Percentiles rank a stretch among this genome's conserved stretches.
Evolutionary conservation across 2,797 vertebrate genomes (phyloP).

Genomic region (Ceryle rudis): DNA sequence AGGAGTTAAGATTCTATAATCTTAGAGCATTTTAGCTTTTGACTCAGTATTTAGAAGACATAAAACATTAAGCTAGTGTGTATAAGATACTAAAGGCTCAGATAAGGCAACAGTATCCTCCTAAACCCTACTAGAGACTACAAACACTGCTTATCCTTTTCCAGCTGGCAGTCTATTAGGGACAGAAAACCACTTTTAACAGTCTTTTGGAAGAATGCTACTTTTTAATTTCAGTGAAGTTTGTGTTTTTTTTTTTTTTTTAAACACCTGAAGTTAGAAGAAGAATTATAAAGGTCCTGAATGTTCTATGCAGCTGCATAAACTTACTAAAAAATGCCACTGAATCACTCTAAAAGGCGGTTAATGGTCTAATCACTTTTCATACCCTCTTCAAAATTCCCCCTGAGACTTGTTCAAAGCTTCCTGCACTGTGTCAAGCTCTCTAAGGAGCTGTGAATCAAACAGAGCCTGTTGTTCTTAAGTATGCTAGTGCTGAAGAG

Average conservation of each 20-base stretch:
- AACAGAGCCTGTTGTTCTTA: neutral
- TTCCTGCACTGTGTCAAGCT: fast-evolving
- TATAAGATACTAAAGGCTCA: neutral
- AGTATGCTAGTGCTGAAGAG: neutral
- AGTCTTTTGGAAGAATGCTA: neutral
- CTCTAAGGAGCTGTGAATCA: neutral
- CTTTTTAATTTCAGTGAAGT: neutral
- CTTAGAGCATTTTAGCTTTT: neutral
- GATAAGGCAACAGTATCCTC: neutral
- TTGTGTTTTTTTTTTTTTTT: neutral
- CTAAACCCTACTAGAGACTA: neutral
- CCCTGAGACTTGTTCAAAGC: neutral
- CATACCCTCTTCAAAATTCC: neutral
- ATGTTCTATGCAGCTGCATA: neutral
- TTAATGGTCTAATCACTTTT: neutral
- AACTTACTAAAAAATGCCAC: neutral
- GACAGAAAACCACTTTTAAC: neutral
- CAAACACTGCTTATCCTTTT: neutral
- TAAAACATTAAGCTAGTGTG: neutral
- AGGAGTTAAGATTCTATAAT: neutral
- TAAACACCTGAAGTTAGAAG: neutral
- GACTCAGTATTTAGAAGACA: neutral
- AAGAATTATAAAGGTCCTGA: neutral
- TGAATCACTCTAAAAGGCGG: neutral
- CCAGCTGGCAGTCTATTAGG: neutral